These are phyloP conservation scores for Eueides isabella DNA, from an alignment of 1,140 invertebrate species.

Conservation along the genomic window DNA sequence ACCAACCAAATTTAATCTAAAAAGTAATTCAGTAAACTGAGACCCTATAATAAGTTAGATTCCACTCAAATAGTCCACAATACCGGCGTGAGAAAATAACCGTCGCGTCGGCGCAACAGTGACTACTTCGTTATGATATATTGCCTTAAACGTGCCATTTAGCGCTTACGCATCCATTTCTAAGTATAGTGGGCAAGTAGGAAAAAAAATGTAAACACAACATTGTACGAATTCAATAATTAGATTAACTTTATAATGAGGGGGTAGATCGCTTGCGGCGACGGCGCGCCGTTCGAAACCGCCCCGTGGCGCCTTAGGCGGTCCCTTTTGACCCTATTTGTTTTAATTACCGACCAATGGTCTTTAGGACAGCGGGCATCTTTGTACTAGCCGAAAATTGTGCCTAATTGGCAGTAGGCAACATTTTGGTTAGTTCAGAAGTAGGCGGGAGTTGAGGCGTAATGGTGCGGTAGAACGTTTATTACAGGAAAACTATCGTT, in stretches of 20 bases:
- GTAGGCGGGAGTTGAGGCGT: conserved; percentile 22
- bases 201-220: conserved; percentile 82
- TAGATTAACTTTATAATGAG: conserved; percentile 81
- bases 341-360: conserved; percentile 79
- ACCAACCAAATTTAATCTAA: conserved; percentile 58
- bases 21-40: conserved; percentile 57
- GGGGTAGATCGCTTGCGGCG: conserved; percentile 66
- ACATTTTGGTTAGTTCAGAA: conserved; percentile 29
- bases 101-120: conserved; percentile 61
- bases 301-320: conserved; percentile 76
- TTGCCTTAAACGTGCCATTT: conserved; percentile 80
- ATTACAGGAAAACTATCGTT: neutral
- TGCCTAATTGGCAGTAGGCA: conserved; percentile 71
- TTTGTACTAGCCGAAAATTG: conserved; percentile 77
- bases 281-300: conserved; percentile 67
- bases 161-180: conserved; percentile 76
- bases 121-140: conserved; percentile 76
- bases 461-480: conserved; percentile 11
- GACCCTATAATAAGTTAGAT: conserved; percentile 61
- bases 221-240: conserved; percentile 82
- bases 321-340: conserved; percentile 78
- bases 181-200: conserved; percentile 79
- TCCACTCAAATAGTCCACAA: conserved; percentile 36
- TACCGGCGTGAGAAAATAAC: conserved; percentile 69
- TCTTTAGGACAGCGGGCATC: conserved; percentile 70